These are phyloP conservation scores for Monopis laevigella DNA, from an alignment of 2,888 invertebrate species.

Conservation along the genomic window DNA sequence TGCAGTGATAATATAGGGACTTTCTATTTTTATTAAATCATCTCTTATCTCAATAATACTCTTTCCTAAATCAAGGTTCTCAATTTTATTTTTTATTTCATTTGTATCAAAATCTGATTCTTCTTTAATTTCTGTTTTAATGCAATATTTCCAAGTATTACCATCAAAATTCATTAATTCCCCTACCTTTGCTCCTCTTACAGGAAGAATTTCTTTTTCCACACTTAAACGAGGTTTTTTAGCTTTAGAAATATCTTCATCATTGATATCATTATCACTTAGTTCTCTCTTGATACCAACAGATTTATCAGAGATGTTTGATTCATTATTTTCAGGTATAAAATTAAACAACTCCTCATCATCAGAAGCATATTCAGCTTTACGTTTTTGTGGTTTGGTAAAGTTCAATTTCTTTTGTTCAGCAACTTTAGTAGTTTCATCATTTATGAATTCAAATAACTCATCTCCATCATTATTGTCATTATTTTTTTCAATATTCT, in stretches of 20 bases:
- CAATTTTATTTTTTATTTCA: constrained; percentile 39
- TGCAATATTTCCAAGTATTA: constrained; percentile 20
- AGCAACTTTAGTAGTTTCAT: constrained; percentile 20
- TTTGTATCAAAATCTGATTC: constrained; percentile 26
- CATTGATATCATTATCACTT: not conserved
- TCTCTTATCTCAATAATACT: constrained; percentile 39
- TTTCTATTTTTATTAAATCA: constrained; percentile 43
- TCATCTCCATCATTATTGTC: constrained; percentile 29
- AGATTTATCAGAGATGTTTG: not conserved
- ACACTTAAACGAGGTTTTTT: constrained; percentile 18
- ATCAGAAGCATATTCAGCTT: constrained; percentile 27
- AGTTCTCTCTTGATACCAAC: not conserved
- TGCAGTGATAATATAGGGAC: constrained; percentile 24
- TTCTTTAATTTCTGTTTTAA: constrained; percentile 29
- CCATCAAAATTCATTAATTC: constrained; percentile 40
- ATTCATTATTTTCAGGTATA: constrained; percentile 22
- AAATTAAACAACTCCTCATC: constrained; percentile 54
- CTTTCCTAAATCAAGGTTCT: constrained; percentile 38
- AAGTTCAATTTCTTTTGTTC: constrained; percentile 41
- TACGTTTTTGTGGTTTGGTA: constrained; percentile 32
- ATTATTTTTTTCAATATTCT: no score
- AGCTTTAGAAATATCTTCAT: not conserved
- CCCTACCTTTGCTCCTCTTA: constrained; percentile 44
- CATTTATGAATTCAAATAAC: constrained; percentile 43
- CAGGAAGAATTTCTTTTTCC: constrained; percentile 36